Percentiles rank a stretch among this genome's conserved stretches.
phyloP scores from a whole-genome alignment of 2,888 invertebrate genomes.

The Heliconius sara region DNA sequence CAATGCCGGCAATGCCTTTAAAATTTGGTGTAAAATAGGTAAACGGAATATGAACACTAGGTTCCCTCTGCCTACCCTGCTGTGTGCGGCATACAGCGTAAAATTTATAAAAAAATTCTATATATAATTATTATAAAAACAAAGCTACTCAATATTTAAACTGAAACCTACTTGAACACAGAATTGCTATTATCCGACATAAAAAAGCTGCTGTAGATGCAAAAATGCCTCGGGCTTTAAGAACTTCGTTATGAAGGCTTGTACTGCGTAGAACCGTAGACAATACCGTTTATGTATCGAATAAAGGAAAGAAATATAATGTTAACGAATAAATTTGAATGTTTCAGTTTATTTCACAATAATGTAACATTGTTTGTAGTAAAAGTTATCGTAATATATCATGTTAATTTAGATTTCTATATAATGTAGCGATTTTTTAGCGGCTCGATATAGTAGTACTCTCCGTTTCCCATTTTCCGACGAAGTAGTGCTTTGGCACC shows the following conservation, averaged over 20 bases:
- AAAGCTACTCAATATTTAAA: neutral
- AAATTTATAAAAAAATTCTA: too few relatives aligned
- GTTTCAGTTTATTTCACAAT: neutral
- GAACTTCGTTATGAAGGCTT: slow-evolving; percentile 27
- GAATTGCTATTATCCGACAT: slow-evolving; percentile 21
- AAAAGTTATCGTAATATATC: too few relatives aligned
- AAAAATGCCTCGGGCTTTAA: slow-evolving; percentile 30
- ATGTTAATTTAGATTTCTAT: too few relatives aligned
- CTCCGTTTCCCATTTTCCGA: too few relatives aligned
- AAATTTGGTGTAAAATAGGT: neutral
- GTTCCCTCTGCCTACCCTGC: neutral
- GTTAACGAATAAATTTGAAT: neutral
- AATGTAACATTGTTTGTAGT: neutral
- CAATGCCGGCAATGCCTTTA: neutral
- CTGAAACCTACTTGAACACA: slow-evolving; percentile 9
- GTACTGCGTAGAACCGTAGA: slow-evolving; percentile 10
- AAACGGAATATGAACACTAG: neutral
- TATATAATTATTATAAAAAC: too few relatives aligned
- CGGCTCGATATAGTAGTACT: too few relatives aligned
- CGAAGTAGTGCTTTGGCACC: too few relatives aligned
- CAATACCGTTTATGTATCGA: slow-evolving; percentile 11
- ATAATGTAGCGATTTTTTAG: too few relatives aligned
- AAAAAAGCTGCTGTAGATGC: slow-evolving; percentile 23
- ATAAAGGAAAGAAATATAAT: neutral
- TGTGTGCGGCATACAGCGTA: neutral